Percentiles rank a stretch among this genome's conserved stretches.
Evolutionary conservation across 2,113 vertebrate genomes (phyloP).

Genomic region (Nothoprocta pentlandii): DNA sequence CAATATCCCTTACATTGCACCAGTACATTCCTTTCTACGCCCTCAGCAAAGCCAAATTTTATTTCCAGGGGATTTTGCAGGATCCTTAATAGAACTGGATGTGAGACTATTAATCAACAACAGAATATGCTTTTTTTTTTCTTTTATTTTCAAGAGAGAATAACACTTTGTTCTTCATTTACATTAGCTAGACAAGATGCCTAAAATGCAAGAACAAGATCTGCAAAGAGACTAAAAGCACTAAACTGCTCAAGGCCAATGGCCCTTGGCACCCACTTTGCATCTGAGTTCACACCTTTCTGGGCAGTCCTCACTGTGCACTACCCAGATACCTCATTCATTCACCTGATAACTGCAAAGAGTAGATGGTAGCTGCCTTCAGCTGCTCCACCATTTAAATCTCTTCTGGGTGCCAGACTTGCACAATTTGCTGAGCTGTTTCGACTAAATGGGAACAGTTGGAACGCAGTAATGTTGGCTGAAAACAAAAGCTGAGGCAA

Average conservation of each 20-base stretch:
- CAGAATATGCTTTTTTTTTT: not conserved
- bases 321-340: not conserved
- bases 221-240: not conserved
- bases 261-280: not conserved
- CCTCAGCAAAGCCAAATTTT: not conserved
- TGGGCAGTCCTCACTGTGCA: fast-evolving
- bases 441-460: not conserved
- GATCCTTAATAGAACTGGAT: not conserved
- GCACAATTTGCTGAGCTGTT: not conserved
- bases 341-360: not conserved
- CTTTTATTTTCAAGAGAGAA: not conserved
- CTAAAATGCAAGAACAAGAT: not conserved
- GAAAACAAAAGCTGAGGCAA: constrained; percentile 1
- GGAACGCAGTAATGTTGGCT: not conserved
- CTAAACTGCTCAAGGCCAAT: not conserved
- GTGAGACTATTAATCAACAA: not conserved
- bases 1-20: not conserved
- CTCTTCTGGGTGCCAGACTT: not conserved
- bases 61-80: not conserved
- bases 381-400: not conserved
- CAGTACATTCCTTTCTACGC: not conserved
- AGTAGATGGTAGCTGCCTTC: not conserved
- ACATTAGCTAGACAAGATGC: not conserved
- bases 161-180: not conserved
- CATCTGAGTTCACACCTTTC: fast-evolving